Percentiles rank a stretch among this genome's conserved stretches.
These are phyloP conservation scores for Syrrhaptes paradoxus DNA, from an alignment of 2,113 vertebrate species.

Conservation along the genomic window DNA sequence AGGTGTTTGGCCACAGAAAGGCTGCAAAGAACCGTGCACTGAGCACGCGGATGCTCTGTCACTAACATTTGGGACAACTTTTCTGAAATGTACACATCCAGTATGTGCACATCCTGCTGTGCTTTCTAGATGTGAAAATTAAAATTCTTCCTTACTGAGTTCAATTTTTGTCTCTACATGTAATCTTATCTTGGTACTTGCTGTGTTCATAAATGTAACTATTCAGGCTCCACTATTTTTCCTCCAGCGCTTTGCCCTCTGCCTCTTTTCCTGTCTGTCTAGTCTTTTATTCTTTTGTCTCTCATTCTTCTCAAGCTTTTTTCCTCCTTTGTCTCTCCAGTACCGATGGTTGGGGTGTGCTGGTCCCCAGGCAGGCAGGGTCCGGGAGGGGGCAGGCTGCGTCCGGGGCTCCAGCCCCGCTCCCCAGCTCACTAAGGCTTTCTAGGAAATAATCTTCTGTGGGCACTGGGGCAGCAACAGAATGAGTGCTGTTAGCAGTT, in stretches of 20 bases:
- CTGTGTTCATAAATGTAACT: neutral
- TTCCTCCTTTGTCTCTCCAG: neutral
- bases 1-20: neutral
- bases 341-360: fast-evolving
- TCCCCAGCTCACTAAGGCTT: neutral
- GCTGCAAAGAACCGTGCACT: neutral
- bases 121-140: neutral
- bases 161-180: neutral
- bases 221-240: fast-evolving
- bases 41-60: fast-evolving
- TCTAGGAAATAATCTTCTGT: neutral
- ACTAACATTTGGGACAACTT: neutral
- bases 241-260: neutral
- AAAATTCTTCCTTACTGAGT: neutral
- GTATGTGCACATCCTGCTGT: neutral
- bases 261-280: neutral
- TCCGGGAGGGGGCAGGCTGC: constrained; percentile 61
- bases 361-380: neutral
- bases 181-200: neutral
- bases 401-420: neutral
- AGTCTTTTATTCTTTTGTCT: neutral
- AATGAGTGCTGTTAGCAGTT: fast-evolving
- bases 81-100: fast-evolving
- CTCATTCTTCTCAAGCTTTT: neutral
- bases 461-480: neutral